These are phyloP conservation scores for Pithys albifrons DNA, from an alignment of 2,113 vertebrate species.

Conservation along the genomic window DNA sequence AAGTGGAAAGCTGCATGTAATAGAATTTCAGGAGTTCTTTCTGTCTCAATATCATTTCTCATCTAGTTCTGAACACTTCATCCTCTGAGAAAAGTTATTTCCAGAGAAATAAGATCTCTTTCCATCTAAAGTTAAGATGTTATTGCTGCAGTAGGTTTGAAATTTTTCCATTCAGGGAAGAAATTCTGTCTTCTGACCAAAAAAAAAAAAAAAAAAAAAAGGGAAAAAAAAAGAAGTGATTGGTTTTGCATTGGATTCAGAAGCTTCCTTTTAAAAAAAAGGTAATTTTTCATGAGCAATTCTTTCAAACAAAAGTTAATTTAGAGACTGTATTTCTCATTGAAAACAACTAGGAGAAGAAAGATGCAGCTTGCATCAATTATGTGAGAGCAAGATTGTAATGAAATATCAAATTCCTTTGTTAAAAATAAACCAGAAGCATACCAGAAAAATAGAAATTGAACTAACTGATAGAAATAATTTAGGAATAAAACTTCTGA, in stretches of 20 bases:
- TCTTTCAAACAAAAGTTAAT: not conserved
- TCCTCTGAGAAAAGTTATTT: slow-evolving; percentile 17
- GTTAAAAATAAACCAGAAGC: not conserved
- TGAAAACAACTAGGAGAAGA: not conserved
- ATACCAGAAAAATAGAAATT: not conserved
- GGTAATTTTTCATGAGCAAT: not conserved
- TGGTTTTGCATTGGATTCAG: not conserved
- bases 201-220: not conserved
- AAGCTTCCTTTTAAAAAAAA: not conserved
- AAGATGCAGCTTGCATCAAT: not conserved
- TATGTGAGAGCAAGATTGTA: not conserved
- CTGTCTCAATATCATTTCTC: not conserved
- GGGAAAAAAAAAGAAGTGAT: not conserved
- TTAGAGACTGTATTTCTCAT: not conserved
- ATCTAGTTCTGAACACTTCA: not conserved
- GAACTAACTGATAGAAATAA: not conserved
- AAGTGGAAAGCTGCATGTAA: not conserved
- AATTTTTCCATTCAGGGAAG: not conserved
- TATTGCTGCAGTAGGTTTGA: not conserved
- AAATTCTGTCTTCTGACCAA: not conserved
- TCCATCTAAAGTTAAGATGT: not conserved
- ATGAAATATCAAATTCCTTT: not conserved
- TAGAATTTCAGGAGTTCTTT: not conserved
- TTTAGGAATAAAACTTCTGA: not conserved
- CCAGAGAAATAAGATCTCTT: not conserved